Conservation (phyloP, 2,888 invertebrate genomes). For the Mongoloraphidia duomilia region DNA sequence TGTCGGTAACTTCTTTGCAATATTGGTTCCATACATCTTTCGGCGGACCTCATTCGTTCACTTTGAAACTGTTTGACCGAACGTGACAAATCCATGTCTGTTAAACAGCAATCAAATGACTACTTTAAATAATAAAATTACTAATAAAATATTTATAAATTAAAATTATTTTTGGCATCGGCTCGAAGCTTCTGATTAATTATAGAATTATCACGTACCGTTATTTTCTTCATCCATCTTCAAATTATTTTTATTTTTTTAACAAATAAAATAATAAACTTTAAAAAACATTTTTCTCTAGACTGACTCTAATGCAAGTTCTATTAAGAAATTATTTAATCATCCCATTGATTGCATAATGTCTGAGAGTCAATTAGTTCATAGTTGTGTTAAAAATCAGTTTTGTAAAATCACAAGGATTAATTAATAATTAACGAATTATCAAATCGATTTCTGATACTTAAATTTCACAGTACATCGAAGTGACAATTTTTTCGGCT, state of each 20-base stretch:
- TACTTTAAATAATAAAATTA: background rate
- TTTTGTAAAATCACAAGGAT: too few relatives aligned
- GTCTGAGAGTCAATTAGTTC: too few relatives aligned
- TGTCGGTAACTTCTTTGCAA: too few relatives aligned
- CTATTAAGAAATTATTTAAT: too few relatives aligned
- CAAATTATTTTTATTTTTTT: background rate
- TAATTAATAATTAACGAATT: too few relatives aligned
- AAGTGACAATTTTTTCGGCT: too few relatives aligned
- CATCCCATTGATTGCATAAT: too few relatives aligned
- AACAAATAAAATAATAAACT: background rate
- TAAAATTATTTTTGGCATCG: background rate
- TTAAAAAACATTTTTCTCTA: background rate
- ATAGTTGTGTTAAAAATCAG: too few relatives aligned
- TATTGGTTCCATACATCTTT: too few relatives aligned
- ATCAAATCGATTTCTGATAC: too few relatives aligned
- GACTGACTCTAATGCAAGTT: too few relatives aligned
- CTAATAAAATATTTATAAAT: background rate
- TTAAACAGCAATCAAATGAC: background rate
- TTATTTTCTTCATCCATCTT: background rate
- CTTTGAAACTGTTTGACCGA: slow-evolving; percentile 20
- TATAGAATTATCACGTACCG: background rate
- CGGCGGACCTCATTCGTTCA: slow-evolving; percentile 27
- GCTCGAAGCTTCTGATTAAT: background rate
- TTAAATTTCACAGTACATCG: too few relatives aligned
- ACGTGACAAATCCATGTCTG: background rate